Conservation (phyloP, 2,797 vertebrate genomes). For the Sebastes cheni region DNA sequence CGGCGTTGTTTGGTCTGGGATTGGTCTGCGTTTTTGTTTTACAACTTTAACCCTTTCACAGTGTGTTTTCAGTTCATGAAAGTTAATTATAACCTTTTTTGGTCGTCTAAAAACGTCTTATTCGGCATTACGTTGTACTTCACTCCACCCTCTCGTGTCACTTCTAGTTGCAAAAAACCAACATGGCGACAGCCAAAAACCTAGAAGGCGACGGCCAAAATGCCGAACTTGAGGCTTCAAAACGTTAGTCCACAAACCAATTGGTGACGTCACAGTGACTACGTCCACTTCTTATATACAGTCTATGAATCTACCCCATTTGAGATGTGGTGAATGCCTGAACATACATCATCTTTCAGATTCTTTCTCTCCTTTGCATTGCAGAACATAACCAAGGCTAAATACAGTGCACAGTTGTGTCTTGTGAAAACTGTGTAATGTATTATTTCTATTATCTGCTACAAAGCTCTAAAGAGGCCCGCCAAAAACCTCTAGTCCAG, state of each 20-base stretch:
- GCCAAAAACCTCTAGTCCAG: constrained; percentile 14
- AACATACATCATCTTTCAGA: background rate
- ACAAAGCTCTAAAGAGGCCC: constrained; percentile 17
- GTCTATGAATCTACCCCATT: background rate
- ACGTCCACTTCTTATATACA: too few relatives aligned
- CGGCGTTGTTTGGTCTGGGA: too few relatives aligned
- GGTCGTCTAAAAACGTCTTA: fast-evolving
- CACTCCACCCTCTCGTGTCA: too few relatives aligned
- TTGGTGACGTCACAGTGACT: too few relatives aligned
- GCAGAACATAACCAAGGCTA: background rate
- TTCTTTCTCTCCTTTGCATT: background rate
- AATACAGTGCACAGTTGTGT: background rate
- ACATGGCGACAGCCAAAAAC: too few relatives aligned
- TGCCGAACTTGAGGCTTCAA: too few relatives aligned
- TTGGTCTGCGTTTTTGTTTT: fast-evolving
- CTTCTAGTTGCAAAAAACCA: too few relatives aligned
- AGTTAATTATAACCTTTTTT: too few relatives aligned
- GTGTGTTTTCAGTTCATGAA: too few relatives aligned
- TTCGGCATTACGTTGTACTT: fast-evolving
- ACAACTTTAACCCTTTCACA: too few relatives aligned
- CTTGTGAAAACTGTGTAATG: constrained; percentile 10
- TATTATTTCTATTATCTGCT: constrained; percentile 29
- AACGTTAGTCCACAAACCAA: too few relatives aligned
- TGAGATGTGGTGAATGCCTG: background rate
- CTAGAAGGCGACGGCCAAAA: too few relatives aligned